Conservation (phyloP, 1,140 invertebrate species). For the Drosophila sechellia region DNA sequence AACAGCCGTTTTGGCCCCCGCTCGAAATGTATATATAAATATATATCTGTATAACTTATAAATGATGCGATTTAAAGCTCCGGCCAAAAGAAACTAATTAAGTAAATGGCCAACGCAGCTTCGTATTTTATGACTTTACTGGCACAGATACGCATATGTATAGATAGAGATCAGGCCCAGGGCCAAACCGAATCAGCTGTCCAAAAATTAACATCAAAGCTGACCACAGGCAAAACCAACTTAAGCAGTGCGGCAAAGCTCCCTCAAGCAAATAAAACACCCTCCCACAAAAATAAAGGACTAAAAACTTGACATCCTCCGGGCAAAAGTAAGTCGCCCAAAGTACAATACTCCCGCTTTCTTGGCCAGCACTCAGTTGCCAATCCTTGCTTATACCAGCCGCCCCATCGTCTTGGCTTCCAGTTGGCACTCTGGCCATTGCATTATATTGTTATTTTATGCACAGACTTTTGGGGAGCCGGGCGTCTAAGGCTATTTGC, state of each 20-base stretch:
- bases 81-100: conserved; percentile 61
- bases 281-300: conserved; percentile 12
- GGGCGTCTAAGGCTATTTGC: conserved; percentile 77
- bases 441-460: conserved; percentile 82
- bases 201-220: conserved; percentile 57
- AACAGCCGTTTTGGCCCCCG: neutral
- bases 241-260: conserved; percentile 27
- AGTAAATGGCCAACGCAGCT: conserved; percentile 47
- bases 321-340: conserved; percentile 66
- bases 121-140: conserved; percentile 61
- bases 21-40: conserved; percentile 5
- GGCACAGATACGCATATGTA: conserved; percentile 18
- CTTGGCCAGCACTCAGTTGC: conserved; percentile 40
- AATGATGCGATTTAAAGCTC: conserved; percentile 55
- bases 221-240: conserved; percentile 18
- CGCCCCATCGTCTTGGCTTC: neutral
- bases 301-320: conserved; percentile 66
- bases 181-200: conserved; percentile 44
- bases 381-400: neutral
- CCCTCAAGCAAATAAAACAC: conserved; percentile 19
- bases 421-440: conserved; percentile 48
- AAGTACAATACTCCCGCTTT: conserved; percentile 43
- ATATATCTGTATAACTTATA: conserved; percentile 32
- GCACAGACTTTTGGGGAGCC: conserved; percentile 67
- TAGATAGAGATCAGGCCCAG: conserved; percentile 18